Base-by-base conservation (phyloP, 2,888 invertebrate species). In the Eilema depressum region DNA sequence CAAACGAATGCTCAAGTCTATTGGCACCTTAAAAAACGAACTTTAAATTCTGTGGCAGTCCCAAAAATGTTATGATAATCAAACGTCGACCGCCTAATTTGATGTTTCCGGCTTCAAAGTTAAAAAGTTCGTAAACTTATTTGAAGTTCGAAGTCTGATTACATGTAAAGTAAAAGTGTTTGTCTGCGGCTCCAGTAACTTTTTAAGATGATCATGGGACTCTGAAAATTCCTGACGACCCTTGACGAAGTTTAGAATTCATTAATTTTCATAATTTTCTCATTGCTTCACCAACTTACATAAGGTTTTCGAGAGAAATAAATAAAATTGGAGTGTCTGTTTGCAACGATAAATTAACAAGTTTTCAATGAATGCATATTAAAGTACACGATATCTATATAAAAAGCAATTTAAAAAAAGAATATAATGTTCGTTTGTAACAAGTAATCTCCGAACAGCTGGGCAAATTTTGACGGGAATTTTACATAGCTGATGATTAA, bases 151-250 rank as follows among this genome's bases (percentile, higher is more conserved):
- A 33, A 68, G 63, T 71, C 28, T 68, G 66, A 74, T 80, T 66
- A 76, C 75, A 75, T 80, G 69, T 74, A 77, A 75, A 74, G 78
- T 73, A 71, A 68, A 73, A 64, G 60, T 70, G 62, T 63, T 61
- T 53, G 59, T 72, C 66, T 20, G 59, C 62, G 47, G 26, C 10
- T 68, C 70, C 62, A 69, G 33, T 66, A 57, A 37, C 57, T 57
- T 78, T 73, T 71, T 37, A 66, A 73, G 66, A 75, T 68, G 37
- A 60, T 71, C 62, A 63, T 37, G 41, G 65, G 59, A 23, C 30
- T 37, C 23, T 12, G n/a, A 26, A 41, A 60, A 41, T 28, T 59
- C 17, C n/a, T 59, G 37, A 26, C 26, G 37, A 60, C 11, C 37
- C 57, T 41, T 37, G 33, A 63, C 23, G 65, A 71, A 69, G 56